Percentiles rank a stretch among this genome's conserved stretches.
phyloP scores from a whole-genome alignment of 2,113 vertebrate genomes.

The Diphyllodes magnificus region DNA sequence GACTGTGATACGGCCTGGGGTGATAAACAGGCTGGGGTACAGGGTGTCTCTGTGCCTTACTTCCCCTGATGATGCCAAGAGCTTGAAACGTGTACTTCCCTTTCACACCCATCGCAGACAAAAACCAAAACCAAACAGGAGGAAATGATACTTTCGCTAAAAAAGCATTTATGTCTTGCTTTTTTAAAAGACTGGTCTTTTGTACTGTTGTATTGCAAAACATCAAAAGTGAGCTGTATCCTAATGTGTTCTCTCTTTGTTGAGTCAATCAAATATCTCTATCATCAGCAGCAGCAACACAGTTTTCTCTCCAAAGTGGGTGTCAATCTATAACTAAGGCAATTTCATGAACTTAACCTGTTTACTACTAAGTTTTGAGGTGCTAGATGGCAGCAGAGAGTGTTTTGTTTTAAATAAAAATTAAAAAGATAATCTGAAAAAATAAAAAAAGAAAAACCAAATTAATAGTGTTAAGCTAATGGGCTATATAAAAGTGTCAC shows the following conservation, averaged over 20 bases:
- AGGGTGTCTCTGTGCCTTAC: background rate
- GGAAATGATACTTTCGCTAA: background rate
- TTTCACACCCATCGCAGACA: background rate
- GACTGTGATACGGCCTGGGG: background rate
- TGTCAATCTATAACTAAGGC: background rate
- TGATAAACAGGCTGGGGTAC: constrained; percentile 1
- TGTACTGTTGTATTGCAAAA: background rate
- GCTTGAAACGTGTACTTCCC: background rate
- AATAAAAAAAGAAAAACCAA: background rate
- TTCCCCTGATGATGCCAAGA: background rate
- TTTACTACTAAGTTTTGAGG: background rate
- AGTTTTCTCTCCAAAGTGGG: background rate
- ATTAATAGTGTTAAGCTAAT: background rate
- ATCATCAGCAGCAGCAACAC: rapidly evolving
- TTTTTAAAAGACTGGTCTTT: background rate
- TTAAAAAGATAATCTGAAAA: background rate
- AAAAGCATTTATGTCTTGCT: background rate
- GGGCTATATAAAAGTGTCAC: background rate
- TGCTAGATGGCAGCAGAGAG: constrained; percentile 53
- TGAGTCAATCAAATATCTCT: background rate
- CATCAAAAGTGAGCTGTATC: background rate
- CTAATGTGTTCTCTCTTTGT: background rate
- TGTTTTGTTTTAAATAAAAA: background rate
- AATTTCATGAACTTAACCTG: background rate
- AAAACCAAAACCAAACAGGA: background rate